These are phyloP conservation scores for Selene dorsalis DNA, from an alignment of 2,797 vertebrate genomes.

Conservation along the genomic window DNA sequence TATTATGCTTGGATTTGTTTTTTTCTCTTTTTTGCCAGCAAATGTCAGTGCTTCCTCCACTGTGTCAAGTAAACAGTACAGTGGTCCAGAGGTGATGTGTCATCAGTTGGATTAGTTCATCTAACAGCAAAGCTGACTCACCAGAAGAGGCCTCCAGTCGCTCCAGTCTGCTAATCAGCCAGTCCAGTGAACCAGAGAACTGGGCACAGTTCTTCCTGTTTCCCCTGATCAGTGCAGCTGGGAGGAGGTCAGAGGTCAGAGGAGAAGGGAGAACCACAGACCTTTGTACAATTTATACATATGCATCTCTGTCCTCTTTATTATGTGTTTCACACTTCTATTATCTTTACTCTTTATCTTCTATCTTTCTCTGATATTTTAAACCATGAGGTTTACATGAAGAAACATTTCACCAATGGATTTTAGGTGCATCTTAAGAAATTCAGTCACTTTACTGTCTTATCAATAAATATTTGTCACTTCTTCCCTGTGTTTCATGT, in stretches of 20 bases:
- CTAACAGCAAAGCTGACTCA: conserved; percentile 69
- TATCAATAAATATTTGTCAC: no score
- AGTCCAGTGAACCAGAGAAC: conserved; percentile 95
- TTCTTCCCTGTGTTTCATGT: no score
- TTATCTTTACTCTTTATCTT: no score
- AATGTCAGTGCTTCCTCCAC: background rate
- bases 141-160: conserved; percentile 95
- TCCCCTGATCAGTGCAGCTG: conserved; percentile 95
- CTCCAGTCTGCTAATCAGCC: conserved; percentile 95
- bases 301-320: background rate
- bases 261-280: background rate
- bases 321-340: no score
- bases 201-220: conserved; percentile 99
- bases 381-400: no score
- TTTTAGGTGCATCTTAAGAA: no score
- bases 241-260: conserved; percentile 19
- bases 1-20: no score
- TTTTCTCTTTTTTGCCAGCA: background rate
- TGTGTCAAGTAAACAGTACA: background rate
- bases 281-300: background rate
- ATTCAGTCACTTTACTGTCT: no score
- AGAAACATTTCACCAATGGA: no score
- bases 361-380: no score
- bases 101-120: background rate
- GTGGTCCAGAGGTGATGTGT: background rate